Evolutionary conservation across 1,140 invertebrate species (phyloP).

Genomic region (Drosophila kurseongensis): DNA sequence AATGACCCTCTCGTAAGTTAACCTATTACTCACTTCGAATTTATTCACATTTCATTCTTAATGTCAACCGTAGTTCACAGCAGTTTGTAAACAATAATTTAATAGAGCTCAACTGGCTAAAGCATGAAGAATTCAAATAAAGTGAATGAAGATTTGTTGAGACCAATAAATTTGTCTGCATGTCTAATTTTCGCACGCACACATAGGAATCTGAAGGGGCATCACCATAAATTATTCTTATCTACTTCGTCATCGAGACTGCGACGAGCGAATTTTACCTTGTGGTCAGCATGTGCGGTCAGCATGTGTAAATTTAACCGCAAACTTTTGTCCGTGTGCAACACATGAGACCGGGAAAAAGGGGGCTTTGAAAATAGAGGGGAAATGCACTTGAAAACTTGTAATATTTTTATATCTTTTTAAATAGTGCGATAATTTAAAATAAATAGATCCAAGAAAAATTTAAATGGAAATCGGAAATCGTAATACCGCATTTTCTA

Average conservation of each 20-base stretch:
- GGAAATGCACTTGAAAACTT: conserved; percentile 17
- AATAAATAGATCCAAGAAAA: too few relatives aligned
- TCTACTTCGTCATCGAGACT: conserved; percentile 77
- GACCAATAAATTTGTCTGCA: conserved; percentile 80
- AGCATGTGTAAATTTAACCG: conserved; percentile 67
- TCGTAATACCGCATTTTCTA: too few relatives aligned
- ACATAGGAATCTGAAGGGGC: conserved; percentile 58
- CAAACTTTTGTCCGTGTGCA: conserved; percentile 67
- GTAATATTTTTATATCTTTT: too few relatives aligned
- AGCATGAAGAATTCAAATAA: conserved; percentile 40
- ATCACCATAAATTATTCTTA: conserved; percentile 79
- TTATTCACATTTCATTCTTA: conserved; percentile 38
- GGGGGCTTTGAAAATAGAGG: neutral
- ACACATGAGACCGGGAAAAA: conserved; percentile 33
- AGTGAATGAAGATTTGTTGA: conserved; percentile 75
- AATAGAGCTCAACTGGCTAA: conserved; percentile 51
- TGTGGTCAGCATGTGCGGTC: conserved; percentile 72
- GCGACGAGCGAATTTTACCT: conserved; percentile 68
- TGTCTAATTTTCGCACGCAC: conserved; percentile 72
- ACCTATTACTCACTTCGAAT: conserved; percentile 13
- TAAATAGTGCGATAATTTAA: too few relatives aligned
- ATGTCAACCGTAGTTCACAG: conserved; percentile 37
- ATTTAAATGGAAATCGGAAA: too few relatives aligned
- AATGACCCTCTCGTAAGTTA: too few relatives aligned
- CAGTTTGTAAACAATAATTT: conserved; percentile 69